Evolutionary conservation across 1,140 invertebrate species (phyloP).

Genomic region (Drosophila ficusphila): DNA sequence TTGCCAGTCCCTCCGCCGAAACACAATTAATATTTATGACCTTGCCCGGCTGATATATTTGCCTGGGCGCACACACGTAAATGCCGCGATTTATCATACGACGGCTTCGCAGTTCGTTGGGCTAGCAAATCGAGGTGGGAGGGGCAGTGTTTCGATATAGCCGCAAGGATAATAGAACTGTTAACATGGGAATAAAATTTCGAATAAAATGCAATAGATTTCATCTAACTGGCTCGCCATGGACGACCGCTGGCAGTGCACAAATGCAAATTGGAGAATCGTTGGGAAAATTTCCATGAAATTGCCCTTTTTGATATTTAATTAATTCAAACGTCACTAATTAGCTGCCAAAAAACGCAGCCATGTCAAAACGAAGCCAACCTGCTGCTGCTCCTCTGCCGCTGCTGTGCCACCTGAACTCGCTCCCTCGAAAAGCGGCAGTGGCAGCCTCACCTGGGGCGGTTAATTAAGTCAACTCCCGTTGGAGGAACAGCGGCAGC

Average conservation of each 20-base stretch:
- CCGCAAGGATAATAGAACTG: slow-evolving; percentile 81
- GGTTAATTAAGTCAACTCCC: slow-evolving; percentile 81
- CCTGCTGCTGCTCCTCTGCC: slow-evolving; percentile 43
- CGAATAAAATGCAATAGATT: slow-evolving; percentile 65
- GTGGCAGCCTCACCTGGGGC: slow-evolving; percentile 50
- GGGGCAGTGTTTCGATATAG: slow-evolving; percentile 46
- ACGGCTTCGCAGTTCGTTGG: slow-evolving; percentile 7
- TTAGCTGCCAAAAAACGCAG: slow-evolving; percentile 71
- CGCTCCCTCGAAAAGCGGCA: slow-evolving; percentile 7
- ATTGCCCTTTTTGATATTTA: slow-evolving; percentile 47
- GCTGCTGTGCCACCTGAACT: slow-evolving; percentile 28
- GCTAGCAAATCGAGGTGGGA: neutral
- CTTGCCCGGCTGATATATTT: slow-evolving; percentile 79
- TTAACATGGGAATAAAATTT: slow-evolving; percentile 79
- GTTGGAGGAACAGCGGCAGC: slow-evolving; percentile 42
- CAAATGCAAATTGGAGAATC: slow-evolving; percentile 32
- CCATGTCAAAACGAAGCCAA: slow-evolving; percentile 59
- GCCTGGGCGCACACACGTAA: slow-evolving; percentile 79
- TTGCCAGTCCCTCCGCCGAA: slow-evolving; percentile 37
- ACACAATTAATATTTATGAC: slow-evolving; percentile 83
- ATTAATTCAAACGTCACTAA: slow-evolving; percentile 76
- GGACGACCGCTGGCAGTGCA: slow-evolving; percentile 3
- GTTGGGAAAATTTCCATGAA: slow-evolving; percentile 54
- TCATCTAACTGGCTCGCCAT: slow-evolving; percentile 36
- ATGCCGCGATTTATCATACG: slow-evolving; percentile 76